Percentiles rank a stretch among this genome's conserved stretches.
Evolutionary conservation across 2,888 invertebrate species (phyloP).

Genomic region (Ophion ventricosus): DNA sequence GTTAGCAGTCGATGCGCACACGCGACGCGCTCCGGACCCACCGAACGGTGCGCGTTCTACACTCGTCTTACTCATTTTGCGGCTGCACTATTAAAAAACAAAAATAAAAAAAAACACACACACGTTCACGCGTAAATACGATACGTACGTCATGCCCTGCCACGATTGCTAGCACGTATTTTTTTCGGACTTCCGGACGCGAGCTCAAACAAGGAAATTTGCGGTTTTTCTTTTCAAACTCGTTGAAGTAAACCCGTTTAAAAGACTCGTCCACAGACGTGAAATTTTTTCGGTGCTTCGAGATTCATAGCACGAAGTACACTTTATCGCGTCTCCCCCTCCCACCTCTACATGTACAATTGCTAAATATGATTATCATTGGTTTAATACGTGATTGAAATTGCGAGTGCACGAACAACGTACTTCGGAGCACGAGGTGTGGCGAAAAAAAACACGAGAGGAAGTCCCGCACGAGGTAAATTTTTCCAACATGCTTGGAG

Average conservation of each 20-base stretch:
- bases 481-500: constrained; percentile 6
- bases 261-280: too few species aligned
- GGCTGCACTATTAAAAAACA: constrained; percentile 22
- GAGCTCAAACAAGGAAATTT: constrained; percentile 42
- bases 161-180: constrained; percentile 20
- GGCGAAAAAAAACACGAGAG: constrained; percentile 55
- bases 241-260: not conserved
- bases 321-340: too few species aligned
- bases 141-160: not conserved
- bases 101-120: constrained; percentile 5
- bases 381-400: constrained; percentile 40
- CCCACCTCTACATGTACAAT: not conserved
- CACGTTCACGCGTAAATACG: not conserved
- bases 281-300: not conserved
- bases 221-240: constrained; percentile 57
- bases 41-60: constrained; percentile 52
- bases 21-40: constrained; percentile 81
- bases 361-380: constrained; percentile 25
- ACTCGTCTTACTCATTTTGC: constrained; percentile 30
- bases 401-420: constrained; percentile 35
- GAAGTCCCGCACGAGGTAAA: constrained; percentile 59
- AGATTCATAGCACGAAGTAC: not conserved
- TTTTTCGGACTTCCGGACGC: constrained; percentile 33
- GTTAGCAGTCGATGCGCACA: constrained; percentile 83
- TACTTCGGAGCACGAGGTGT: constrained; percentile 39